Evolutionary conservation across 2,113 vertebrate species (phyloP), one percentile per base, ranked within the genome.

Genomic region (Trachemys scripta): DNA sequence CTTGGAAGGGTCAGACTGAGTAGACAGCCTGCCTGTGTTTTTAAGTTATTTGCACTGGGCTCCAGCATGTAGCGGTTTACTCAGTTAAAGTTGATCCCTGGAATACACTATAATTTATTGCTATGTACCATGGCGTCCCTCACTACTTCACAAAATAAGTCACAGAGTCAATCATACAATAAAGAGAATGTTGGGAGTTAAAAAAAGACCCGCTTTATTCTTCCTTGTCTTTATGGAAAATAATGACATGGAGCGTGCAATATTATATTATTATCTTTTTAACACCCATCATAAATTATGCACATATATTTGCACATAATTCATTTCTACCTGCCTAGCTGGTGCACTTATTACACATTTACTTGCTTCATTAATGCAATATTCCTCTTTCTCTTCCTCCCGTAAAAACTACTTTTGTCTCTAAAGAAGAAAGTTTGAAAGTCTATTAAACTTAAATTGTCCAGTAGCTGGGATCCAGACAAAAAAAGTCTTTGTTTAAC

Each of bases 91-190:
- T 53, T 98, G 91, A 96, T 97, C 93, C 97, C 96, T 96, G 93
- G 97, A 97, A 97, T 97, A 95, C 78, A 95, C 59, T 94, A 95
- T 97, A 97, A 98, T 97, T 97, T 97, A 85, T 97, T 97, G 83
- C 91, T 97, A 94, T 91, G 10, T 84, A 62, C 84, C 31, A 85
- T 78, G 53, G 92, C 92, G 87, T 91, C 97, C 95, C 98, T 97
- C 97, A 94, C 92, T 93, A 92, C 80, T 98, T 97, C 92, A 35
- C 95, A 16, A 89, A 98, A 98, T 96, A 95, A 93, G 47, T 97
- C 97, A 95, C 65, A 57, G 90, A 96, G 87, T 95, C 2, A 1
- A 95, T 96, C 94, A 95, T 59, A 94, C 56, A 96, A 95, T 97
- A 97, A 98, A 98, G 96, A 96, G 57, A 91, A 97, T 93, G 89